phyloP scores from a whole-genome alignment of 2,888 invertebrate species.

The Linnaemya vulpina region DNA sequence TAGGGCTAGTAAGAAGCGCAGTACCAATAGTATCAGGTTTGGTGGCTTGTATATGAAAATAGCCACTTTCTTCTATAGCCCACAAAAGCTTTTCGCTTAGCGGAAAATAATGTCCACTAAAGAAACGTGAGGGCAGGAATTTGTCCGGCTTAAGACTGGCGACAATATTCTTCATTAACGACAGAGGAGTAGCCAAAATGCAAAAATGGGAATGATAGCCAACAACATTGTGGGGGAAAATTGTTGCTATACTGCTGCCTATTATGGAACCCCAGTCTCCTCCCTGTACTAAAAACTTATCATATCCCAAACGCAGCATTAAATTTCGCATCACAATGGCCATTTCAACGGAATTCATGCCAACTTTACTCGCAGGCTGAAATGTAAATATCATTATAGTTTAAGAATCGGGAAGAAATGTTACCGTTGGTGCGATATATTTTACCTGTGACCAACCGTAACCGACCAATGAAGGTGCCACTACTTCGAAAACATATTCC shows the following conservation, averaged over 20 bases:
- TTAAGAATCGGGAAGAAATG: background rate
- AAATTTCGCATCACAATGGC: slow-evolving; percentile 86
- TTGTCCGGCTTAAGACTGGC: slow-evolving; percentile 84
- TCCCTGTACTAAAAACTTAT: slow-evolving; percentile 88
- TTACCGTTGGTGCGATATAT: slow-evolving; percentile 13
- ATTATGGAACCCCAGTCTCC: slow-evolving; percentile 93
- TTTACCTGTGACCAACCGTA: slow-evolving; percentile 87
- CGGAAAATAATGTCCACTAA: slow-evolving; percentile 84
- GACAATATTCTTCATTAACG: slow-evolving; percentile 81
- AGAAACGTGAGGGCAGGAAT: slow-evolving; percentile 83
- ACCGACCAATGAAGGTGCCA: slow-evolving; percentile 88
- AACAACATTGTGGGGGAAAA: slow-evolving; percentile 86
- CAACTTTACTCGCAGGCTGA: slow-evolving; percentile 78
- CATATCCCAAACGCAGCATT: slow-evolving; percentile 87
- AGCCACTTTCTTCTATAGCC: slow-evolving; percentile 84
- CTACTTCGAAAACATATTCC: slow-evolving; percentile 87
- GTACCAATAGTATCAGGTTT: slow-evolving; percentile 93
- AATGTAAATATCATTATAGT: slow-evolving; percentile 2
- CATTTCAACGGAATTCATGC: slow-evolving; percentile 84
- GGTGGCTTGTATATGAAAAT: slow-evolving; percentile 91
- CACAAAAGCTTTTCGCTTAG: slow-evolving; percentile 75
- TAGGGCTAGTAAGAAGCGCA: slow-evolving; percentile 84
- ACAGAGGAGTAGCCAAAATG: slow-evolving; percentile 76
- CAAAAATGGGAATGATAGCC: slow-evolving; percentile 88
- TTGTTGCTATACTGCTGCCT: slow-evolving; percentile 85